phyloP scores from a whole-genome alignment of 1,140 invertebrate genomes.

The Hormaphis cornu region DNA sequence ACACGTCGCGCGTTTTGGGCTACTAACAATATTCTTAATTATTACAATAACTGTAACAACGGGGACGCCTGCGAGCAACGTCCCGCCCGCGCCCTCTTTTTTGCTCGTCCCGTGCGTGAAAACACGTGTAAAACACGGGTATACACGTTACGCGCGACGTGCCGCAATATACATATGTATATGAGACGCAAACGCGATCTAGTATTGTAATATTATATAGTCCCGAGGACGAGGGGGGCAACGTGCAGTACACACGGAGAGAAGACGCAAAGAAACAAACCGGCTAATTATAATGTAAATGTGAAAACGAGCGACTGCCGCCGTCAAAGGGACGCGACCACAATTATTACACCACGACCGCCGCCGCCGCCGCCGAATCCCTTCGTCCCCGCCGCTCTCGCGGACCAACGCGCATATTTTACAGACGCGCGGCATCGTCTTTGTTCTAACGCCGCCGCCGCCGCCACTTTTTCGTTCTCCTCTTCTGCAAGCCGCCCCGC shows the following conservation, averaged over 20 bases:
- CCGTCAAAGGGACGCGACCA: conserved; percentile 21
- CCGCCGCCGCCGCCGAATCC: background rate
- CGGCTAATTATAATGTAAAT: conserved; percentile 24
- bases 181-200: background rate
- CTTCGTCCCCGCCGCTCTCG: background rate
- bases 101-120: conserved; percentile 3
- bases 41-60: conserved; percentile 9
- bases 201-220: no score
- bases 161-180: background rate
- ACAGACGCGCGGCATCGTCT: background rate
- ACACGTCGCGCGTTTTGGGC: background rate
- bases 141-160: no score
- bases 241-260: no score
- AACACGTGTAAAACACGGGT: conserved; percentile 15
- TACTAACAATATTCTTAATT: conserved; percentile 12
- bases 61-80: background rate
- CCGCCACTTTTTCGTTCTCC: no score
- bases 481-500: background rate
- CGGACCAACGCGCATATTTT: background rate
- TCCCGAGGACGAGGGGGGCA: no score
- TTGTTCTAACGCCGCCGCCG: conserved; percentile 12
- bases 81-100: no score
- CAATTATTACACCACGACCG: conserved; percentile 8
- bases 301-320: conserved; percentile 19
- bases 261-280: conserved; percentile 13